Evolutionary conservation across 1,140 invertebrate genomes (phyloP).

Genomic region (Neoseiulus cucumeris): DNA sequence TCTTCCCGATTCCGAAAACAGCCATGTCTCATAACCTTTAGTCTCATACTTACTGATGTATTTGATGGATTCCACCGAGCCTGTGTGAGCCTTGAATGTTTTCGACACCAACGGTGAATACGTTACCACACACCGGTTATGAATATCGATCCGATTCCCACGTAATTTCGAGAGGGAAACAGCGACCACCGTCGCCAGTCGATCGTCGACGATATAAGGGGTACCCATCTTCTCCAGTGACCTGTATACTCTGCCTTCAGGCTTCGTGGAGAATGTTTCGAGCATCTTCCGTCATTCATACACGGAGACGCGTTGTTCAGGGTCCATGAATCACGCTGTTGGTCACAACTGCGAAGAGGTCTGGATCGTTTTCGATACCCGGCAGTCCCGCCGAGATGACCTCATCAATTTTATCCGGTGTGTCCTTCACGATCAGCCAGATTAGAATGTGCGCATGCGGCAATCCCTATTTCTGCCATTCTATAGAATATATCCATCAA

Average conservation of each 20-base stretch:
- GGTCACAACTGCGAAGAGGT: conserved; percentile 15
- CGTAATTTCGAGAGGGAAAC: no score
- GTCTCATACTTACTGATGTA: conserved; percentile 24
- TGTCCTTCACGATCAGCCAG: conserved; percentile 1
- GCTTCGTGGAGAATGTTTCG: conserved; percentile 17
- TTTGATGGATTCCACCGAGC: conserved; percentile 33
- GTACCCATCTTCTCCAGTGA: conserved; percentile 4
- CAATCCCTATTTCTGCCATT: conserved; percentile 29
- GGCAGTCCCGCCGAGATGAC: conserved; percentile 17
- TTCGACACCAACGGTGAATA: conserved; percentile 31
- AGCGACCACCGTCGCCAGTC: no score
- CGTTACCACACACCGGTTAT: conserved; percentile 34
- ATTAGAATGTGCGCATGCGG: conserved; percentile 28
- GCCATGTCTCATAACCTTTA: conserved; percentile 22
- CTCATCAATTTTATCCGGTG: conserved; percentile 10
- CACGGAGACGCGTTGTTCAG: conserved; percentile 17
- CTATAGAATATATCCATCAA: conserved; percentile 8
- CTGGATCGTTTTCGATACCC: conserved; percentile 9
- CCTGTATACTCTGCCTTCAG: conserved; percentile 1
- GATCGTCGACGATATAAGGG: no score
- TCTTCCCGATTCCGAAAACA: conserved; percentile 9
- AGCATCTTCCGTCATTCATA: conserved; percentile 21
- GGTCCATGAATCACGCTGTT: conserved; percentile 20
- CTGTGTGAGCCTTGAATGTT: conserved; percentile 33
- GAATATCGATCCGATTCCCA: conserved; percentile 20